Conservation (phyloP, 2,113 vertebrate species). For the Agapornis roseicollis region DNA sequence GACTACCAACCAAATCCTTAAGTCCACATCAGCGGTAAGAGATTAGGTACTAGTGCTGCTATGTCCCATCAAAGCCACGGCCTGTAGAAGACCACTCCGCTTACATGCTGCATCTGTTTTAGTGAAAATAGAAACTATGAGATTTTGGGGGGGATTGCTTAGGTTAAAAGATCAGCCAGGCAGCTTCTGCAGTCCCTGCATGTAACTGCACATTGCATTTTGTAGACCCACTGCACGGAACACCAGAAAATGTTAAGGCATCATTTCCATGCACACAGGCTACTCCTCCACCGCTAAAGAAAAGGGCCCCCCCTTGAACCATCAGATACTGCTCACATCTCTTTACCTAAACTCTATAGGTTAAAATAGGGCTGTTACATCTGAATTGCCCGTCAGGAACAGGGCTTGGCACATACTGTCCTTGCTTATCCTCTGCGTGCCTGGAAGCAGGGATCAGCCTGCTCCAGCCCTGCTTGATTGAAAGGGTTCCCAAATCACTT, state of each 20-base stretch:
- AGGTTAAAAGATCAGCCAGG: background rate
- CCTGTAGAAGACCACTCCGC: background rate
- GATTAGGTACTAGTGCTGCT: background rate
- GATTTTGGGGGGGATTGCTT: background rate
- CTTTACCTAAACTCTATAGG: background rate
- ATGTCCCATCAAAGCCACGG: background rate
- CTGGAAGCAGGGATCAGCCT: background rate
- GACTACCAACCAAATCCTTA: background rate
- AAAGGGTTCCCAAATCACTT: background rate
- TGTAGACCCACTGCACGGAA: no score
- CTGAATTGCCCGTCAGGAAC: background rate
- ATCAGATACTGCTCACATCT: background rate
- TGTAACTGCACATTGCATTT: background rate
- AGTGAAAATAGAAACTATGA: background rate
- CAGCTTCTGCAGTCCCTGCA: background rate
- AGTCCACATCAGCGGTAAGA: background rate
- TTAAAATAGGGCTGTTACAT: background rate
- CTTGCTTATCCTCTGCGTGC: accelerated
- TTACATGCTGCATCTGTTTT: background rate
- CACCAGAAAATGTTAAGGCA: no score
- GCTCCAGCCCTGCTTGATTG: background rate
- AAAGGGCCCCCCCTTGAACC: background rate
- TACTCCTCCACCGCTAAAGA: no score
- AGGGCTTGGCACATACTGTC: background rate
- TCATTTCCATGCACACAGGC: no score